A percentile compares a stretch with the other conserved stretches of the same genome.
phyloP scores from a whole-genome alignment of 2,797 vertebrate species.

The Nyctibius grandis region DNA sequence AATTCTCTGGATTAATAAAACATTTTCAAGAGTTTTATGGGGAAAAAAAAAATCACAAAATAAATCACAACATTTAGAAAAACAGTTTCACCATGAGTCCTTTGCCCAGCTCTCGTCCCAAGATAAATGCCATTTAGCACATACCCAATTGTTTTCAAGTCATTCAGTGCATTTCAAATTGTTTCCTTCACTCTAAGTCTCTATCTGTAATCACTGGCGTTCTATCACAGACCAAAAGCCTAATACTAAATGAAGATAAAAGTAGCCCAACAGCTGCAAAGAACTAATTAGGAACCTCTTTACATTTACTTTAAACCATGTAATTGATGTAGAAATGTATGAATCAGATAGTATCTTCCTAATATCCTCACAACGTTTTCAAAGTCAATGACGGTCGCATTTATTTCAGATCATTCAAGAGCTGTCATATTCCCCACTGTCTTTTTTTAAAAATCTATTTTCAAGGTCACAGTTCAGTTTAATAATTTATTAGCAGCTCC shows the following conservation, averaged over 20 bases:
- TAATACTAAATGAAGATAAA: conserved; percentile 61
- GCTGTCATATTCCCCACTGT: conserved; percentile 18
- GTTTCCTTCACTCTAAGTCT: conserved; percentile 43
- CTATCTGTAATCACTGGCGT: conserved; percentile 45
- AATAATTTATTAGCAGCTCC: conserved; percentile 67
- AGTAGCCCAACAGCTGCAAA: conserved; percentile 52
- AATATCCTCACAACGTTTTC: conserved; percentile 55
- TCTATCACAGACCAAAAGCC: conserved; percentile 46
- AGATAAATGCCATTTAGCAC: background rate
- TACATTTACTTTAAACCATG: conserved; percentile 56
- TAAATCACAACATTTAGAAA: background rate
- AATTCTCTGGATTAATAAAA: background rate
- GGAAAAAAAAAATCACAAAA: background rate
- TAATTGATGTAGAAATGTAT: conserved; percentile 66
- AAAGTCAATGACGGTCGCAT: conserved; percentile 53
- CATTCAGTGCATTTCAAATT: conserved; percentile 7
- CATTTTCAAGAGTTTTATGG: background rate
- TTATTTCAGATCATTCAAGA: conserved; percentile 62
- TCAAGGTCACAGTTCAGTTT: conserved; percentile 35
- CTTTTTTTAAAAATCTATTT: conserved; percentile 9
- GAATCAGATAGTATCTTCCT: conserved; percentile 46
- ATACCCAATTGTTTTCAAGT: conserved; percentile 1
- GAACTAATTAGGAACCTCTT: conserved; percentile 68
- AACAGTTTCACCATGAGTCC: background rate
- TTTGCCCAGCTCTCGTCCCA: background rate